These are phyloP conservation scores for Psylliodes chrysocephalus DNA, from an alignment of 2,888 invertebrate species.

Conservation along the genomic window DNA sequence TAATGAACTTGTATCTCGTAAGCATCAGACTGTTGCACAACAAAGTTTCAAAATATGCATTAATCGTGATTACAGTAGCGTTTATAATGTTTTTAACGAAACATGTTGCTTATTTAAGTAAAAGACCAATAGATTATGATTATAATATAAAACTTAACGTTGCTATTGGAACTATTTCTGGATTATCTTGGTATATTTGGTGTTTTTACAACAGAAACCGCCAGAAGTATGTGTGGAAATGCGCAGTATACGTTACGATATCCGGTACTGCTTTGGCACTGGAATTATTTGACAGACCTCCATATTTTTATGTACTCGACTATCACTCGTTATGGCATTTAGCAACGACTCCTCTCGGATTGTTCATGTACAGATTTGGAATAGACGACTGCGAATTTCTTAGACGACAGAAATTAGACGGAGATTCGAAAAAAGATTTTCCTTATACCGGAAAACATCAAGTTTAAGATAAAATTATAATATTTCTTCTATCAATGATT, in stretches of 20 bases:
- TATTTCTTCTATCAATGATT: too few relatives aligned
- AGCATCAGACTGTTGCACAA: conserved; percentile 58
- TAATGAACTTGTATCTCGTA: conserved; percentile 79
- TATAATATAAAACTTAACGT: conserved; percentile 93
- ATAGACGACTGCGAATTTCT: conserved; percentile 73
- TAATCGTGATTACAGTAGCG: conserved; percentile 66
- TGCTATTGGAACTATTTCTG: conserved; percentile 76
- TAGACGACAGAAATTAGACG: conserved; percentile 50
- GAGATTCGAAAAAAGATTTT: conserved; percentile 24
- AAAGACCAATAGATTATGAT: conserved; percentile 86
- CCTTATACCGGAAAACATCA: conserved; percentile 29
- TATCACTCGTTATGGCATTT: conserved; percentile 97
- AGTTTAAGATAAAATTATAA: conserved; percentile 28
- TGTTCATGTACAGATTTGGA: too few relatives aligned
- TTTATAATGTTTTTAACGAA: conserved; percentile 75
- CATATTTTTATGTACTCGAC: conserved; percentile 83
- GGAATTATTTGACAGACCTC: conserved; percentile 92
- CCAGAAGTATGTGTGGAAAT: conserved; percentile 77
- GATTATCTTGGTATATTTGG: conserved; percentile 78
- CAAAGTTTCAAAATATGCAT: conserved; percentile 53
- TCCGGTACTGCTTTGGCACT: conserved; percentile 75
- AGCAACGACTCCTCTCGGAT: conserved; percentile 82
- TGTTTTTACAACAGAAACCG: conserved; percentile 68
- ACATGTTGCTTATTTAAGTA: conserved; percentile 83
- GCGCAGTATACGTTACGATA: conserved; percentile 75